phyloP scores from a whole-genome alignment of 2,888 invertebrate species.

The Thelaira solivaga region DNA sequence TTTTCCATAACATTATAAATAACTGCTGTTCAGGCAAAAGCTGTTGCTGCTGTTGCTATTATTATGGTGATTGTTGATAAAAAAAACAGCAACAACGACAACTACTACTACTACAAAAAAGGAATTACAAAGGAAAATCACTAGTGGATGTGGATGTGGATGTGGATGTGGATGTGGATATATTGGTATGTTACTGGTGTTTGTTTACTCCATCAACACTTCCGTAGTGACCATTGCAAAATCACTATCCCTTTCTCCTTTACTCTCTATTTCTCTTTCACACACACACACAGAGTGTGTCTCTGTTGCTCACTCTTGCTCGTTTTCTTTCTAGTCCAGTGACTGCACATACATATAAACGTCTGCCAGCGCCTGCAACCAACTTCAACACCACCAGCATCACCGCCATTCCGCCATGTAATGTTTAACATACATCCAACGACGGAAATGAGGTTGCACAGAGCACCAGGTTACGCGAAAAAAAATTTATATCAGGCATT shows the following conservation, averaged over 20 bases:
- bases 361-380: constrained; percentile 20
- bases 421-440: constrained; percentile 51
- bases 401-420: constrained; percentile 48
- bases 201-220: constrained; percentile 63
- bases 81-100: no score
- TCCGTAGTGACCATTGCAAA: constrained; percentile 58
- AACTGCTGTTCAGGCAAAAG: background rate
- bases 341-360: background rate
- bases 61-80: constrained; percentile 10
- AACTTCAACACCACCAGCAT: constrained; percentile 45
- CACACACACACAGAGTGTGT: no score
- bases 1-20: background rate
- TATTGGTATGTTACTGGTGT: constrained; percentile 62
- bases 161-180: constrained; percentile 62
- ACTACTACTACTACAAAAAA: no score
- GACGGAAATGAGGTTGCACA: constrained; percentile 63
- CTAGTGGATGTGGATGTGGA: constrained; percentile 61
- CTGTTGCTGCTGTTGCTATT: constrained; percentile 17
- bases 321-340: no score
- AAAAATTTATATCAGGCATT: constrained; percentile 18
- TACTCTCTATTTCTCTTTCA: no score
- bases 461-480: constrained; percentile 59
- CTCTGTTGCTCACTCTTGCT: no score
- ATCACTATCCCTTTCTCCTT: constrained; percentile 22
- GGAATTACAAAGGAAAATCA: background rate